Percentiles rank a stretch among this genome's conserved stretches.
Conservation (phyloP, 1,140 invertebrate species). For the Brachionus plicatilis region DNA sequence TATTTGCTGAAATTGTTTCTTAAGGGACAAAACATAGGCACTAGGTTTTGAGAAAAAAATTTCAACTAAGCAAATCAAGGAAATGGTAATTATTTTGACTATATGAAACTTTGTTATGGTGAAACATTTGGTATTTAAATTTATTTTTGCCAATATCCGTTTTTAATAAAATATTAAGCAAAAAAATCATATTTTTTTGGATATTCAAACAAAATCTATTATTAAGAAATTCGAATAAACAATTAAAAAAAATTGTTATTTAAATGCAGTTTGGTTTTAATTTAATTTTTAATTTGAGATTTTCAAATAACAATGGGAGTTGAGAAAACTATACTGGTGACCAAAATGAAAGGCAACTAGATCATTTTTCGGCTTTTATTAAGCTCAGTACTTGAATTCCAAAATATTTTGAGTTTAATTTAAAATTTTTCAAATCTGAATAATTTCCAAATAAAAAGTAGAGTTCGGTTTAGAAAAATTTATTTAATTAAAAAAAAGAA, state of each 20-base stretch:
- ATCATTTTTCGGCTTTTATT: background rate
- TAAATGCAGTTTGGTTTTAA: background rate
- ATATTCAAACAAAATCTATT: background rate
- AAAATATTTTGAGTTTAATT: background rate
- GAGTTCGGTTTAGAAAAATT: too few relatives aligned
- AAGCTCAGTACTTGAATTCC: background rate
- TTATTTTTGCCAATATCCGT: background rate
- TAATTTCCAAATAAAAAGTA: background rate
- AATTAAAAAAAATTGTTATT: background rate
- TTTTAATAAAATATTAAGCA: background rate
- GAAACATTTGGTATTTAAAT: background rate
- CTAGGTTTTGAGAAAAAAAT: background rate
- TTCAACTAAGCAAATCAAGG: background rate
- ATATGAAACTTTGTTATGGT: background rate
- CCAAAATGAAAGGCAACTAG: background rate
- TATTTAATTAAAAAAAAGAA: too few relatives aligned
- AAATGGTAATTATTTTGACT: background rate
- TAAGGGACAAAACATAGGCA: background rate
- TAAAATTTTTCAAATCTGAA: background rate
- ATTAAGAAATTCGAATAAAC: background rate
- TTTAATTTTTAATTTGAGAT: background rate
- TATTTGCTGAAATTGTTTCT: background rate
- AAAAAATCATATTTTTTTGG: background rate
- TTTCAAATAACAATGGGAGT: background rate
- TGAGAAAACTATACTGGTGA: background rate